Base-by-base conservation (phyloP, 2,888 invertebrate genomes). In the Megaustenia siamemsis region DNA sequence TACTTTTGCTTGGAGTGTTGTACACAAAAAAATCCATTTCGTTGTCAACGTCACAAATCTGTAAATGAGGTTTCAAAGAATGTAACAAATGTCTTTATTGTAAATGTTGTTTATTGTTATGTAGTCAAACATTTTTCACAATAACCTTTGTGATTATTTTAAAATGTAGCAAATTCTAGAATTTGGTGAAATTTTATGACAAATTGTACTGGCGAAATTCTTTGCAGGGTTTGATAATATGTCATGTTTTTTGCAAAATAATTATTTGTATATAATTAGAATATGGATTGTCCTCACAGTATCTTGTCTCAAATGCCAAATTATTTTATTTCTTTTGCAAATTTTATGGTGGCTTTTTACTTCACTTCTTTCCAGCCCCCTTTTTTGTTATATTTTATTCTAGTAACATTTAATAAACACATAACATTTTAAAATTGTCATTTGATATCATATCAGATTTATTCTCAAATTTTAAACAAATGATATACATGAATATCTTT, bases 241-340 rank as follows among this genome's bases (percentile, higher is more conserved):
- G 68, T 21, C 35, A 66, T 38, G 40, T 69, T 69, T 40, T 40
- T 69, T 38, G 40, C 24, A 40, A 40, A 24, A 24, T 69, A 38
- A 40, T 69, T 40, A 40, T 69, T 69, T 69, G 69, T 69, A 69
- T n/a, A 69, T 69, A 69, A 24, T 10, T 28, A 24, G 38, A 38
- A 38, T 69, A 10, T 69, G 69, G 24, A 21, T 5, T 69, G 69
- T 69, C 15, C 18, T 40, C 40, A 40, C 40, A 38, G 40, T 18
- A 12, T 69, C 40, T 69, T 69, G 69, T 69, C 69, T 69, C 69
- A 69, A n/a, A 24, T 40, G 69, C 38, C 38, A 69, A 69, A 69
- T 69, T 69, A 40, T 69, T 69, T 69, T 24, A 4, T 40, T 28
- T 40, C 24, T 69, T 40, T 69, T 69, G 21, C 40, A 69, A 40